Base-by-base conservation (phyloP, 2,888 invertebrate genomes). In the Archaeoteleia sp. region DNA sequence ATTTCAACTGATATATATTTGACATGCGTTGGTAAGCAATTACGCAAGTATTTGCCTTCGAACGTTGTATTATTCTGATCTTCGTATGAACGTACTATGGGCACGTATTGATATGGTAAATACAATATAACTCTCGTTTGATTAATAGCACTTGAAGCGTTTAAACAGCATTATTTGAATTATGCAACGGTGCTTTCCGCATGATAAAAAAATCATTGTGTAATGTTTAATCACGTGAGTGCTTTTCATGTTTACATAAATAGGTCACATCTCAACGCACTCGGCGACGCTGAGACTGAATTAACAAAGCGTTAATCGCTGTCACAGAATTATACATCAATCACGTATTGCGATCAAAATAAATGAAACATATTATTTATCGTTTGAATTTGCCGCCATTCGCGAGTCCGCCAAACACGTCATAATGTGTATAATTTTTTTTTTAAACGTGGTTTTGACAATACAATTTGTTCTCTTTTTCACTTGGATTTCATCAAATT, bases 141-240 rank as follows among this genome's bases (percentile, higher is more conserved):
- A 20, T 20, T 20, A 20, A 20, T 20, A 20, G 20, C 20, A 20
- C 3, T 20, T 20, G 5, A 5, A 20, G 29, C 29, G 29, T 29
- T 29, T 29, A 29, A 29, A 29, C 29, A 9, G 20, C 20, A 20
- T 20, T 29, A n/a, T 29, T n/a, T 29, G 29, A 29, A 29, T n/a
- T 29, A 29, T 29, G 29, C 29, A 8, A 5, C 1, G 8, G 29
- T 2, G 5, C 20, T 29, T 29, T 8, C 5, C 2, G 9, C 7
- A 8, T 2, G 9, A 7, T 29, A 29, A 29, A 29, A n/a, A 29
- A 29, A n/a, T 29, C 29, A 29, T 2, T 29, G 29, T n/a, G 9
- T 29, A 20, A 20, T 20, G 20, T 20, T 20, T 29, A 29, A 29
- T 9, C 9, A 29, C 29, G 4, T 29, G 9, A 29, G 8, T 9